Evolutionary conservation across 1,140 invertebrate species (phyloP).

Genomic region (Bombus turneri): DNA sequence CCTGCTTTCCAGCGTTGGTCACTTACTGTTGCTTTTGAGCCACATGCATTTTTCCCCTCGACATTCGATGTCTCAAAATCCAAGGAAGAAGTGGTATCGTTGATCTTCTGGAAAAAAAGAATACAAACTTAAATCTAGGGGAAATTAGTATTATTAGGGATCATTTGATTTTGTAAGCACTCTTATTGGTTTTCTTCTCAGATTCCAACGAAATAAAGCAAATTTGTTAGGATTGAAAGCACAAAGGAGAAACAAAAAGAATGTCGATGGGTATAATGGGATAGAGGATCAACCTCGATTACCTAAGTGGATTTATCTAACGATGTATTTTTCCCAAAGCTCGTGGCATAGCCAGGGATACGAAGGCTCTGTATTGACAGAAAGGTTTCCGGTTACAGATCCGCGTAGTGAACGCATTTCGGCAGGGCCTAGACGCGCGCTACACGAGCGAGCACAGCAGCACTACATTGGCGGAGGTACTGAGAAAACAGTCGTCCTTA

Average conservation of each 20-base stretch:
- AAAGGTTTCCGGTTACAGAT: slow-evolving; percentile 88
- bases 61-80: neutral
- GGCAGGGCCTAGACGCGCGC: slow-evolving; percentile 97
- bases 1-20: neutral
- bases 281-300: slow-evolving; percentile 18
- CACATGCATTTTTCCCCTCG: neutral
- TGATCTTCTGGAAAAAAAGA: neutral
- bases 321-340: slow-evolving; percentile 8
- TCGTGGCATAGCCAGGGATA: neutral
- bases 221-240: neutral
- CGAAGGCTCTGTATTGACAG: slow-evolving; percentile 17
- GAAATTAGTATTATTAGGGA: neutral
- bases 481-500: slow-evolving; percentile 94
- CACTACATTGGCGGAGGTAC: slow-evolving; percentile 93
- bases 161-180: neutral
- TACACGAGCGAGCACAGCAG: slow-evolving; percentile 93
- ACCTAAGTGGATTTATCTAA: slow-evolving; percentile 7
- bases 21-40: slow-evolving; percentile 19
- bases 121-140: neutral
- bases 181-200: neutral
- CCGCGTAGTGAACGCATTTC: slow-evolving; percentile 99
- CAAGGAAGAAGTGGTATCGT: neutral
- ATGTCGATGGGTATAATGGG: slow-evolving; percentile 6
- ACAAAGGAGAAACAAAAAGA: neutral
- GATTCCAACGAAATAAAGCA: neutral